These are phyloP conservation scores for Neogobius melanostomus DNA, from an alignment of 2,113 vertebrate genomes.

Conservation along the genomic window DNA sequence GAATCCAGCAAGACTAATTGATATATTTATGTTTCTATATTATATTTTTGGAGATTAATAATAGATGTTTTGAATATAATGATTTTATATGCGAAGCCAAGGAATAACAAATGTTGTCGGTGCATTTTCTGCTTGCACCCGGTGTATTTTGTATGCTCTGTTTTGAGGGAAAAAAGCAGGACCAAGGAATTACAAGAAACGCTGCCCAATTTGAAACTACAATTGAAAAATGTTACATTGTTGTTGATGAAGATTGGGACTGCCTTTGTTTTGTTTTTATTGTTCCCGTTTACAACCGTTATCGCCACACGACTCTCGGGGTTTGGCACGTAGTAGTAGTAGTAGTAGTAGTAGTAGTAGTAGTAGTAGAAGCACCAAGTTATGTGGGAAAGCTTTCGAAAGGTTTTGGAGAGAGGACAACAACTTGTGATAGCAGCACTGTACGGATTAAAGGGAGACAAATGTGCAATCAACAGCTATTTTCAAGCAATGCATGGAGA, in stretches of 20 bases:
- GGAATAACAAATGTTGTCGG: slow-evolving; percentile 68
- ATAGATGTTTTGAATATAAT: slow-evolving; percentile 69
- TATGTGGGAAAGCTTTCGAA: slow-evolving; percentile 36
- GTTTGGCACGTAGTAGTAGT: neutral
- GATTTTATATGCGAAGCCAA: slow-evolving; percentile 76
- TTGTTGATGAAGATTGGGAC: slow-evolving; percentile 59
- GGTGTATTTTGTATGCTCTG: slow-evolving; percentile 45
- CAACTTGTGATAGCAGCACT: neutral
- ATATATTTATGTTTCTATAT: slow-evolving; percentile 80
- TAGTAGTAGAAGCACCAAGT: neutral
- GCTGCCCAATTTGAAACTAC: slow-evolving; percentile 28
- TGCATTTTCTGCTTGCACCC: slow-evolving; percentile 58
- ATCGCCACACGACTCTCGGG: slow-evolving; percentile 17
- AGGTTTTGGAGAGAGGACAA: slow-evolving; percentile 6
- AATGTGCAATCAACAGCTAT: neutral
- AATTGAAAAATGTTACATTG: neutral
- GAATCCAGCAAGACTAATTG: slow-evolving; percentile 70
- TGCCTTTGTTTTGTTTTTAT: neutral
- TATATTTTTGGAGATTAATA: slow-evolving; percentile 77
- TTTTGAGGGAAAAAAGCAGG: slow-evolving; percentile 27
- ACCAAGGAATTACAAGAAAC: slow-evolving; percentile 51
- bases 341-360: no score
- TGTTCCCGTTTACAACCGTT: slow-evolving; percentile 25
- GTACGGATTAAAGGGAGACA: neutral
- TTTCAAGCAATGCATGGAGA: slow-evolving; percentile 15